A percentile compares a stretch with the other conserved stretches of the same genome.
These are phyloP conservation scores for Catharus bicknelli DNA, from an alignment of 2,113 vertebrate genomes.

Conservation along the genomic window DNA sequence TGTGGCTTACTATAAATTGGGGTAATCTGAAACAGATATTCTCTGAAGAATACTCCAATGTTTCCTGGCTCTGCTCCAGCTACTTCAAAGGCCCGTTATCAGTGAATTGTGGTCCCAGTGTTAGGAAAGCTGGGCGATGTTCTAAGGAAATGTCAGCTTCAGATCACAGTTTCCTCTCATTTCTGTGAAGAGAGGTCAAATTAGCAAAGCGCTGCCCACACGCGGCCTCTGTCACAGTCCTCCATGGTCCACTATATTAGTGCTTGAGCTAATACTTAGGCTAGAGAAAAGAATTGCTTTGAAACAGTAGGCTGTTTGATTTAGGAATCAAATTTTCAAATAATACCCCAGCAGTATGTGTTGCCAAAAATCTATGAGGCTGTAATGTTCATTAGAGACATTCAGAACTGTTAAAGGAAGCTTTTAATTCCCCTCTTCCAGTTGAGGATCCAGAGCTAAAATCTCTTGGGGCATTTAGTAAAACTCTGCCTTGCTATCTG, in stretches of 20 bases:
- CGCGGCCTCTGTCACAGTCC: not conserved
- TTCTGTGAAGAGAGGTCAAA: slow-evolving; percentile 66
- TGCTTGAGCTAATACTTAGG: not conserved
- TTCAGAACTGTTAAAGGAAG: slow-evolving; percentile 6
- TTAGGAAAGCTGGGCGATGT: slow-evolving; percentile 71
- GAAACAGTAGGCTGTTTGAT: slow-evolving; percentile 40
- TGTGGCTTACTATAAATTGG: slow-evolving; percentile 73
- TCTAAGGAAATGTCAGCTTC: slow-evolving; percentile 73
- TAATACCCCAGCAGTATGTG: not conserved
- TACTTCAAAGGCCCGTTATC: slow-evolving; percentile 81
- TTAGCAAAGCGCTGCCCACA: slow-evolving; percentile 33
- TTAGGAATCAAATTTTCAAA: slow-evolving; percentile 56
- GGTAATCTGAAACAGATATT: slow-evolving; percentile 81
- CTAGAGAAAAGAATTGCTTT: slow-evolving; percentile 27
- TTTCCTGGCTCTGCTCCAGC: slow-evolving; percentile 74
- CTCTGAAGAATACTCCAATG: slow-evolving; percentile 72
- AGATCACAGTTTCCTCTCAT: slow-evolving; percentile 73
- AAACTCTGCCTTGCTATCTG: not conserved
- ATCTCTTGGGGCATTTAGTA: not conserved
- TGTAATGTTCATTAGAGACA: not conserved
- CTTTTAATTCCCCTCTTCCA: not conserved
- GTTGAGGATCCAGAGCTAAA: not conserved
- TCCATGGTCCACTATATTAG: not conserved
- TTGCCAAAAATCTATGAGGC: slow-evolving; percentile 8
- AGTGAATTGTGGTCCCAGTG: slow-evolving; percentile 72